These are phyloP conservation scores for Camponotus pennsylvanicus DNA, from an alignment of 1,140 invertebrate species.

Conservation along the genomic window DNA sequence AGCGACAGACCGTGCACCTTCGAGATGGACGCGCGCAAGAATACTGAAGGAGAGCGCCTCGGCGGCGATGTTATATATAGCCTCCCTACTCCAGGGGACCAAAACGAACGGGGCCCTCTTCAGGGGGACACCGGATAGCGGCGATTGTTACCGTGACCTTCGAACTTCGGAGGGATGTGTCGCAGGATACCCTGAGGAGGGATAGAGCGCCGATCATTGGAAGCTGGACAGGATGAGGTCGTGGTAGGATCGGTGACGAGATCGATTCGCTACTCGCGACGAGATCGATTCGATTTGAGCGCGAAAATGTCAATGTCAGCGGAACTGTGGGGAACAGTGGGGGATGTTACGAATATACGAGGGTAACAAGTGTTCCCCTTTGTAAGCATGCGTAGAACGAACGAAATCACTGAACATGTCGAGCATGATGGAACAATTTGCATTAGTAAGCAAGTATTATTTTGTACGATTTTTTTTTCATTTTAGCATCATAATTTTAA, in stretches of 20 bases:
- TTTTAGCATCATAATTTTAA: background rate
- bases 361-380: background rate
- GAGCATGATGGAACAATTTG: constrained; percentile 4
- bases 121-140: constrained; percentile 28
- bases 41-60: constrained; percentile 74
- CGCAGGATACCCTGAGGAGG: constrained; percentile 66
- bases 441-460: background rate
- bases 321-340: background rate
- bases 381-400: background rate
- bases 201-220: constrained; percentile 72
- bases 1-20: background rate
- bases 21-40: constrained; percentile 43
- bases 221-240: constrained; percentile 33
- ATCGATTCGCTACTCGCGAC: constrained; percentile 43
- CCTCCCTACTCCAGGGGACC: constrained; percentile 32
- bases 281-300: constrained; percentile 1
- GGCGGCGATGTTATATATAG: constrained; percentile 66
- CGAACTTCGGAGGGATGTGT: constrained; percentile 77
- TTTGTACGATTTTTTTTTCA: background rate
- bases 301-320: constrained; percentile 36
- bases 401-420: background rate
- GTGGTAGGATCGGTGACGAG: constrained; percentile 63
- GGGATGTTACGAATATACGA: background rate
- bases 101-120: constrained; percentile 29
- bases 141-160: constrained; percentile 78